Base-by-base conservation (phyloP, 2,888 invertebrate species). In the Apamea epomidion region DNA sequence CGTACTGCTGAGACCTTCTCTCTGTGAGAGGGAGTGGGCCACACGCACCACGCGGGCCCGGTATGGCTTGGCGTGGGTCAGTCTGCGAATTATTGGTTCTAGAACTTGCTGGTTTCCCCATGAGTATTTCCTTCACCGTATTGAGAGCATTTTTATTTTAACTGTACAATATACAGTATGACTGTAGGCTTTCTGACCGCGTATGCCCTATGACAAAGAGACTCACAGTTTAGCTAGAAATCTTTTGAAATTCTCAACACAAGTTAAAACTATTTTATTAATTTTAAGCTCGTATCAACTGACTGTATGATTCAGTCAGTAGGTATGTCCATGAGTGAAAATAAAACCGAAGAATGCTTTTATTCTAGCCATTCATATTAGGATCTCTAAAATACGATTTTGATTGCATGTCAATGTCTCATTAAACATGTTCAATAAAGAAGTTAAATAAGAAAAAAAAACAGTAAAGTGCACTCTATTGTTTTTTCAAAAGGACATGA, bases 401-500 rank as follows among this genome's bases (percentile, higher is more conserved):
- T 58, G n/a, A 58, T 60, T 42, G 62, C 71, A 86, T 75, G 71
- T 45, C 70, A 62, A 16, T 7, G 32, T 25, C n/a, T 51, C 58
- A 18, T 83, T 51, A 51, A 64, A 82, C 69, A 51, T 16, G 29
- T 67, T 25, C 42, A 65, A 32, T 42, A 71, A 29, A 68, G 21
- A 37, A 69, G 45, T 70, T 14, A 37, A 82, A 64, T 32, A 69
- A 45, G 8, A 32, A 86, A 60, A 68, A 62, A 16, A 42, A 67
- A 16, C 45, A 58, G 3, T 48, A 64, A 48, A 58, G 14, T 86
- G 83, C 70, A 83, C 29, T 83, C 37, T 37, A 10, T 76, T 64
- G 51, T 70, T 71, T 81, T 18, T 51, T 51, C 0, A 42, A 76
- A 72, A 74, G 42, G 72, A 58, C 76, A 83, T 68, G 62, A 87